Evolutionary conservation across 2,888 invertebrate genomes (phyloP), one percentile per base, ranked within the genome.

Genomic region (Stenodema calcarata): DNA sequence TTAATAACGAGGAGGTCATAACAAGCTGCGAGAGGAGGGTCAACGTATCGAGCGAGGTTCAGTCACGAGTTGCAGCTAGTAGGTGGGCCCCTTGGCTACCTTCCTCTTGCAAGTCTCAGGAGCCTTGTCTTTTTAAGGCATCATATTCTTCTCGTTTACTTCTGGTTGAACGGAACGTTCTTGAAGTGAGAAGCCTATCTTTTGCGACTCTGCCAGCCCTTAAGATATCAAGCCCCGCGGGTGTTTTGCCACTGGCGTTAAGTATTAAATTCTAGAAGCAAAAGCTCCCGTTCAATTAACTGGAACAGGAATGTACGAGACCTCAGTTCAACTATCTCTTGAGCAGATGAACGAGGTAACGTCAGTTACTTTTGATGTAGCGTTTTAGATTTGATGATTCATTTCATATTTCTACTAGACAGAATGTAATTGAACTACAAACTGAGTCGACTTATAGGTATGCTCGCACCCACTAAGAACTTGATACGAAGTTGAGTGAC

Each of bases 231-330:
- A 23, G 23, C 62, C 62, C 62, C 27, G 62, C 62, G 62, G 62
- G 62, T 7, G 23, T 62, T 62, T 62, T 62, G 62, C 62, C 62
- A 62, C 62, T 62, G 62, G 62, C 62, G 62, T 62, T 62, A 62
- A 62, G 62, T 62, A 62, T 62, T 62, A 62, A 62, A 62, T 62
- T 62, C 62, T 62, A 62, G 62, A 62, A 62, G 62, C 62, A 62
- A 62, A 62, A 62, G 62, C 62, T 62, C 62, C 62, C 62, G 62
- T 62, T 23, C 62, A 62, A 62, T 62, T 62, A 62, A 62, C 62
- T 23, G 62, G 62, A 62, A 62, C 50, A n/a, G 62, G 62, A n/a
- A 62, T 62, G 62, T 23, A 9, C 62, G 62, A 62, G 62, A 0
- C n/a, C 50, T 50, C 50, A 16, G 50, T 16, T 50, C 2, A 50